Evolutionary conservation across 1,140 invertebrate genomes (phyloP).

Genomic region (Zaprionus tsacasi): DNA sequence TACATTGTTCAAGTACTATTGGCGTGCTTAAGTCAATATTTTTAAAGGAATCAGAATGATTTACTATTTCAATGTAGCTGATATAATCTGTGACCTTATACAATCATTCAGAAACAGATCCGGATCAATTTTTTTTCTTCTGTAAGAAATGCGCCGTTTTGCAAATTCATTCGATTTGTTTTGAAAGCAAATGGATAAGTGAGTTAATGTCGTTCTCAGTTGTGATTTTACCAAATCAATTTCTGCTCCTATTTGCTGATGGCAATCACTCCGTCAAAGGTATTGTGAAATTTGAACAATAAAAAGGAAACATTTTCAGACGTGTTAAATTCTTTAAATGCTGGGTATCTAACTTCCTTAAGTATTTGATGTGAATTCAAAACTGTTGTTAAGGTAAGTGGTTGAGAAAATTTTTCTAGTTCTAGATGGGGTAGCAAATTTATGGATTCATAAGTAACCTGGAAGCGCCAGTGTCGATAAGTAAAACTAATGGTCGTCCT

Average conservation of each 20-base stretch:
- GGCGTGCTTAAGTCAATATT: constrained; percentile 2
- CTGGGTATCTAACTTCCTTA: not conserved
- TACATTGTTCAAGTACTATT: not conserved
- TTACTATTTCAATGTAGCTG: constrained; percentile 11
- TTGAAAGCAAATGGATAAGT: constrained; percentile 10
- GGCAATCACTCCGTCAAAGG: constrained; percentile 7
- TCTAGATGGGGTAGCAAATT: not conserved
- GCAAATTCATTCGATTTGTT: constrained; percentile 17
- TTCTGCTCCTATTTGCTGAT: constrained; percentile 1
- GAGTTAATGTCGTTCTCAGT: not conserved
- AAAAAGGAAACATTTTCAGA: not conserved
- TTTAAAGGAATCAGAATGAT: constrained; percentile 1
- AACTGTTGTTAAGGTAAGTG: not conserved
- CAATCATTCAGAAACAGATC: not conserved
- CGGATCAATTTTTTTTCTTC: not conserved
- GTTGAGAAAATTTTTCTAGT: not conserved
- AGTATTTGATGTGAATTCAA: constrained; percentile 3
- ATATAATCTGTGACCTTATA: constrained; percentile 1
- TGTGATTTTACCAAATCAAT: not conserved
- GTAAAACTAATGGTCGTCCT: not conserved
- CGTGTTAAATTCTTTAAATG: not conserved
- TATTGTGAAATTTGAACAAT: constrained; percentile 8
- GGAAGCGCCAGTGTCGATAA: not conserved
- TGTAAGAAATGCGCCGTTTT: constrained; percentile 1
- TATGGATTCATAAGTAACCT: constrained; percentile 4